Percentiles rank a stretch among this genome's conserved stretches.
These are phyloP conservation scores for Pseudoips prasinana DNA, from an alignment of 2,888 invertebrate species.

Conservation along the genomic window DNA sequence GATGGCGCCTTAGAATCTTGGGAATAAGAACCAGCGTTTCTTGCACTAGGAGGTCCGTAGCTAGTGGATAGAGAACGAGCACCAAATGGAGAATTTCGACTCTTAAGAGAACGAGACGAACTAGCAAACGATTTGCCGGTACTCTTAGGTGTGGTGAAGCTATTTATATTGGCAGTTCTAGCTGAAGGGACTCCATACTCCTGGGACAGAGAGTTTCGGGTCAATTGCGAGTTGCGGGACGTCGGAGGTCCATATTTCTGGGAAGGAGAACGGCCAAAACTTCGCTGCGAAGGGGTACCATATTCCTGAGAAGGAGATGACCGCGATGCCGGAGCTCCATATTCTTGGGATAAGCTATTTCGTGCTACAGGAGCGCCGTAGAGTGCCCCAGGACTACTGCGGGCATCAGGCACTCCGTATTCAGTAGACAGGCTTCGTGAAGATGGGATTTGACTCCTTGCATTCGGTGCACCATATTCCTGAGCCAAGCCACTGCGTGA, in stretches of 20 bases:
- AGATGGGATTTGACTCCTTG: slow-evolving; percentile 24
- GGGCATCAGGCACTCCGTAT: slow-evolving; percentile 36
- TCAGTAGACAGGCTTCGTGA: slow-evolving; percentile 30
- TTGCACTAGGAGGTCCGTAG: slow-evolving; percentile 19
- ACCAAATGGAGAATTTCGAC: slow-evolving; percentile 36
- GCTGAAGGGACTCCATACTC: slow-evolving; percentile 49
- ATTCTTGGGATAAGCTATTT: slow-evolving; percentile 23
- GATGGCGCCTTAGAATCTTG: slow-evolving; percentile 13
- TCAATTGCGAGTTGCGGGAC: no score
- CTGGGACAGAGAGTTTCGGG: no score
- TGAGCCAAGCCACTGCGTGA: slow-evolving; percentile 20
- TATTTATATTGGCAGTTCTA: slow-evolving; percentile 13
- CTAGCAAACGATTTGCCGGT: no score
- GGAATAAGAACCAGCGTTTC: slow-evolving; percentile 23
- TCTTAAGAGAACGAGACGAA: background rate
- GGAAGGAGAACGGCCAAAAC: background rate
- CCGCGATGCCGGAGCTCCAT: slow-evolving; percentile 42
- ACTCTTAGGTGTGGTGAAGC: background rate
- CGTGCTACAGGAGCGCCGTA: slow-evolving; percentile 17
- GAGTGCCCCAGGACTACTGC: slow-evolving; percentile 14
- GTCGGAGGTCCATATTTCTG: no score
- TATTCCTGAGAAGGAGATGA: slow-evolving; percentile 36
- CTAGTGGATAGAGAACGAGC: slow-evolving; percentile 21
- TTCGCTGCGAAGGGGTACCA: background rate
- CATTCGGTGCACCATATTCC: slow-evolving; percentile 26